Conservation (phyloP, 2,113 vertebrate species). For the Egretta garzetta region DNA sequence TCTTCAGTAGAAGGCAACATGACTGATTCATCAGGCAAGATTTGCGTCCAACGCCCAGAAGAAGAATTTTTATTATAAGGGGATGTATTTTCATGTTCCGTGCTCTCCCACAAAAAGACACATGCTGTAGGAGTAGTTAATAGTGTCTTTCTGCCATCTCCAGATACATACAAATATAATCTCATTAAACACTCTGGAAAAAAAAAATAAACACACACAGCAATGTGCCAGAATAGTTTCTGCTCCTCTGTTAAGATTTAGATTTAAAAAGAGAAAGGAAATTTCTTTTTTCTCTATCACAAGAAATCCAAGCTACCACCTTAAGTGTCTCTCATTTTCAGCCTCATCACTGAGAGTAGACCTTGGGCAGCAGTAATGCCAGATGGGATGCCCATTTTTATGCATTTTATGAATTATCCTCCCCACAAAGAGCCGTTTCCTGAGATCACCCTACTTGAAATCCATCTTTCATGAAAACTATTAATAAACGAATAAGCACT, state of each 20-base stretch:
- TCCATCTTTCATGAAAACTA: background rate
- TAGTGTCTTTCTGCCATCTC: conserved; percentile 81
- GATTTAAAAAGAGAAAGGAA: background rate
- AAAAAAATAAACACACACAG: background rate
- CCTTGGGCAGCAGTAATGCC: background rate
- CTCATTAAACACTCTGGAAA: conserved; percentile 66
- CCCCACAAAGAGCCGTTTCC: background rate
- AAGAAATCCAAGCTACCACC: background rate
- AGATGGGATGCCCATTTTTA: background rate
- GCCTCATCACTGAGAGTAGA: background rate
- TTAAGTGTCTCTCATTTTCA: background rate
- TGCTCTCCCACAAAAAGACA: conserved; percentile 89
- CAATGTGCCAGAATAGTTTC: background rate
- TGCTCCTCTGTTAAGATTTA: background rate
- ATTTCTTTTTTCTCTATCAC: background rate
- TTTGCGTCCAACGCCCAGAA: conserved; percentile 83
- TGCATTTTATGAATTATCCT: background rate
- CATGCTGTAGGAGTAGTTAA: conserved; percentile 76
- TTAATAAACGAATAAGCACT: background rate
- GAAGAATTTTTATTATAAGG: conserved; percentile 59
- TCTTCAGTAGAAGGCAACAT: conserved; percentile 81
- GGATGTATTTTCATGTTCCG: conserved; percentile 59
- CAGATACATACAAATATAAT: conserved; percentile 85
- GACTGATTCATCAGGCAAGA: conserved; percentile 74
- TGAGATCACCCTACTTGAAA: background rate